Evolutionary conservation across 2,113 vertebrate species (phyloP).

Genomic region (Barbus barbus): DNA sequence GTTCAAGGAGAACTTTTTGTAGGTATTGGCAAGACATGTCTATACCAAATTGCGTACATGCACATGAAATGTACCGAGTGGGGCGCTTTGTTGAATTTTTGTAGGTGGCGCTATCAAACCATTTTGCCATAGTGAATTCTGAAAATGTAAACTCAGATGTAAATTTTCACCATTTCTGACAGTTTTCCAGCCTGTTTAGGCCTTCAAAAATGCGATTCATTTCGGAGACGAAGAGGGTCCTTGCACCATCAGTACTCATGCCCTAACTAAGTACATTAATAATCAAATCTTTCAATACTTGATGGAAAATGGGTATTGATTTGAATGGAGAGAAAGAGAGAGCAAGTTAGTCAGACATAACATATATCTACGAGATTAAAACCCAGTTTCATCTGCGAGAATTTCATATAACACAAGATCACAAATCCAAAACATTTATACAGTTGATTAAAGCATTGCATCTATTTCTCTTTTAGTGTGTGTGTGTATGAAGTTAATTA

Average conservation of each 20-base stretch:
- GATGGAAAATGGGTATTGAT: neutral
- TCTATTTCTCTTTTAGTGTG: neutral
- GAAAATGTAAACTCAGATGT: too few relatives aligned
- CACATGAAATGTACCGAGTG: too few relatives aligned
- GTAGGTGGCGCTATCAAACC: too few relatives aligned
- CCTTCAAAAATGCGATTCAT: too few relatives aligned
- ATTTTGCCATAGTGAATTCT: too few relatives aligned
- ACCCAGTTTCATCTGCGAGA: neutral
- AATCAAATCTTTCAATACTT: neutral
- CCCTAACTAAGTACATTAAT: neutral
- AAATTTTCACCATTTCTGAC: too few relatives aligned
- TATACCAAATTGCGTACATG: too few relatives aligned
- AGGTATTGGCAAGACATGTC: too few relatives aligned
- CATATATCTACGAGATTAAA: neutral
- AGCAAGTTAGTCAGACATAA: neutral
- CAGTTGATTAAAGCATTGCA: slow-evolving; percentile 41
- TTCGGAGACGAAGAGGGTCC: too few relatives aligned
- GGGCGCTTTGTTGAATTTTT: too few relatives aligned
- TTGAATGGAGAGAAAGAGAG: neutral
- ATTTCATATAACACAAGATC: neutral
- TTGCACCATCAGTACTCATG: neutral
- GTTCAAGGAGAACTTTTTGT: too few relatives aligned
- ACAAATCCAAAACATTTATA: slow-evolving; percentile 34
- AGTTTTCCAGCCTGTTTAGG: too few relatives aligned
- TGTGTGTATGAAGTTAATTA: slow-evolving; percentile 52